Evolutionary conservation across 1,140 invertebrate genomes (phyloP), one percentile per base, ranked within the genome.

Genomic region (Cecropterus lyciades): DNA sequence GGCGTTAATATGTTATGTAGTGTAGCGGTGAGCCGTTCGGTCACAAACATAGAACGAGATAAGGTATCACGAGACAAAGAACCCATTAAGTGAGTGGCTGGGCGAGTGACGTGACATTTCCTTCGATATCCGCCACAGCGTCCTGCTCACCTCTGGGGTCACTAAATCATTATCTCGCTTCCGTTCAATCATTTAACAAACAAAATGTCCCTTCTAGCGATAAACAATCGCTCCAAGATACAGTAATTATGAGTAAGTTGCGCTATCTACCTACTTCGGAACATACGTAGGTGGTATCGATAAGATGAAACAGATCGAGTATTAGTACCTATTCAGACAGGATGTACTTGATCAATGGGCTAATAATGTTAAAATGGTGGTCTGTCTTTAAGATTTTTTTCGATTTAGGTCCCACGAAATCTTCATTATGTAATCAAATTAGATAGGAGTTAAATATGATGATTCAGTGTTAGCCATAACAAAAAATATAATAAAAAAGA

Each of bases 41-140:
- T 63, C 59, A 63, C 59, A 63, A 63, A 63, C 59, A 63, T 52
- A 52, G 57, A 48, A 62, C 10, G 48, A 73, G 88, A 91, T 91
- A 91, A 87, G 72, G 76, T 89, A 87, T 84, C 81, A 73, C 73
- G 76, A 87, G 87, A 91, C 89, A 91, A 89, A 91, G 89, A 91
- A 89, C 89, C 82, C 87, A 91, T 91, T 89, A 89, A 89, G 75
- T 82, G 72, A 73, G 79, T 75, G 67, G 72, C 67, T 69, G 65
- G 68, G 67, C 71, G 80, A 83, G 75, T 86, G 85, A 91, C 82
- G 84, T 84, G 89, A 87, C 89, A 80, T 89, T 91, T 91, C 87
- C 87, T 91, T 87, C 80, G 85, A 91, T 89, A 89, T 87, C 83
- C 83, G 77, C 77, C 71, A 73, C 70, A 63, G 74, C 74, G 80